Percentiles rank a stretch among this genome's conserved stretches.
Evolutionary conservation across 2,888 invertebrate genomes (phyloP).

Genomic region (Synanthedon formicaeformis): DNA sequence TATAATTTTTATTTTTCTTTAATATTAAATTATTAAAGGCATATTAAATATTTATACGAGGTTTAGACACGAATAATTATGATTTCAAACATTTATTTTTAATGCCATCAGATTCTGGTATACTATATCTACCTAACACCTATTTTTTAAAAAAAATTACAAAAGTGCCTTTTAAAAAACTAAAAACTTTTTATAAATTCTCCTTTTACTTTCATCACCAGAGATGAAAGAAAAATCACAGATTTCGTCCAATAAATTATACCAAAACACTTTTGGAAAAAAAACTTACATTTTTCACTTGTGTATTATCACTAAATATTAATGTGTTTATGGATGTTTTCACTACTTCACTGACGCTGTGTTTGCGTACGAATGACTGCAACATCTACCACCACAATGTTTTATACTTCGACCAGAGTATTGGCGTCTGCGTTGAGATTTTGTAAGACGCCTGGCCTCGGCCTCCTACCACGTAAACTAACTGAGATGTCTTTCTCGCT

Average conservation of each 20-base stretch:
- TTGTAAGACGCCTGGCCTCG: conserved; percentile 59
- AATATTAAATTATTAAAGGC: no score
- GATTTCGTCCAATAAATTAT: neutral
- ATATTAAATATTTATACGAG: no score
- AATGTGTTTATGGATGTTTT: conserved; percentile 16
- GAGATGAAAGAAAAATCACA: no score
- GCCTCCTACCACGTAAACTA: conserved; percentile 42
- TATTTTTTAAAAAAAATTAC: no score
- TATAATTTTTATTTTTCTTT: no score
- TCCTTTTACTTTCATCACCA: no score
- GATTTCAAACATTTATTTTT: neutral
- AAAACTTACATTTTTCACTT: conserved; percentile 51
- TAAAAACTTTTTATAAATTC: no score
- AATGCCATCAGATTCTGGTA: neutral
- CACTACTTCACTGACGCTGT: conserved; percentile 56
- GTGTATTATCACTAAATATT: conserved; percentile 10
- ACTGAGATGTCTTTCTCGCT: conserved; percentile 8
- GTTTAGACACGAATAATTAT: no score
- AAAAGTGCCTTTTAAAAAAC: no score
- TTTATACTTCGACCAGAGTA: conserved; percentile 65
- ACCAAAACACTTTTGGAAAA: neutral
- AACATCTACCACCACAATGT: conserved; percentile 49
- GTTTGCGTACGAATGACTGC: conserved; percentile 63
- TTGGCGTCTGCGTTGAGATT: conserved; percentile 60
- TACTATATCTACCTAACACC: no score